Evolutionary conservation across 2,113 vertebrate genomes (phyloP), one percentile per base, ranked within the genome.

Genomic region (Callopanchax toddi): DNA sequence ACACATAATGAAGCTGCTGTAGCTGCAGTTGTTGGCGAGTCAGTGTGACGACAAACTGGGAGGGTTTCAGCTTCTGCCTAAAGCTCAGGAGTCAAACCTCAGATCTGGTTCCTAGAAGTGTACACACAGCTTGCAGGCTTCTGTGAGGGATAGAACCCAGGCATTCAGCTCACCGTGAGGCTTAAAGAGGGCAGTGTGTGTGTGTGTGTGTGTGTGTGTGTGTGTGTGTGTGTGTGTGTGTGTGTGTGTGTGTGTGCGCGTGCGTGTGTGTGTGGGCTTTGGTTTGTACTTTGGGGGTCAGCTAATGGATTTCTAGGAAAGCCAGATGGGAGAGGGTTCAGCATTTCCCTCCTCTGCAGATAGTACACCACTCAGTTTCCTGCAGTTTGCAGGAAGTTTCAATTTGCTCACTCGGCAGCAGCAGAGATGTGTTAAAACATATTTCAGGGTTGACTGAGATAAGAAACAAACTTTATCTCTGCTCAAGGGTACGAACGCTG

Each of bases 231-330:
- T 32, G 20, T 11, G 34, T 5, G 29, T 32, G 22, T 21, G 13
- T 25, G 36, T n/a, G 46, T 9, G 21, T 25, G 29, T 49, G 32
- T 23, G 18, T 22, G 20, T 32, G 20, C 7, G 34, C 3, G 29
- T 32, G 29, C 9, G 29, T 32, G 29, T 32, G 29, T 32, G 29
- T 32, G 29, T 45, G 13, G 48, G 23, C 17, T 1, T 13, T 25
- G 34, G 46, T 25, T 25, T 26, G 17, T 5, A 21, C 17, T 32
- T 37, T 39, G 32, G 22, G 60, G 46, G 25, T 50, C 51, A 26
- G 43, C 25, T 56, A 20, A 58, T 55, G 60, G 53, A 4, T 29
- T 72, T 72, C 69, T 59, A 59, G 60, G 69, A 65, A 72, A 72
- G 13, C 45, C 2, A 16, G n/a, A 22, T 36, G 52, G 51, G 60